Percentiles rank a stretch among this genome's conserved stretches.
Evolutionary conservation across 2,797 vertebrate species (phyloP).

Genomic region (Catamblyrhynchus diadema): DNA sequence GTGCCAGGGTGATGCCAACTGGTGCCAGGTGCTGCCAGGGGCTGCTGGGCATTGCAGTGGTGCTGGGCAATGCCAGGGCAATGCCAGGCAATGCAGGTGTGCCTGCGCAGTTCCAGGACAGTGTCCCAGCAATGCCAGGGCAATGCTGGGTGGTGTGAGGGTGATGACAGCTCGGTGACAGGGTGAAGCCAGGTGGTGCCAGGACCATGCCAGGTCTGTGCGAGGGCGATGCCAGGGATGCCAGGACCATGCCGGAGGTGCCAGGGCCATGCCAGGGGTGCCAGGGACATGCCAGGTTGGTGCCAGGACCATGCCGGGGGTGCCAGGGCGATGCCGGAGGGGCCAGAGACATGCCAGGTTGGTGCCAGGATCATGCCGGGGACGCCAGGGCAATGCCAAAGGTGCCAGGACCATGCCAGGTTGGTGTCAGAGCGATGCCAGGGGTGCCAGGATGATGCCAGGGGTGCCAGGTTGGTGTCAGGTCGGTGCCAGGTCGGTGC

Average conservation of each 20-base stretch:
- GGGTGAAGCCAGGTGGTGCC: accelerated
- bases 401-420: accelerated
- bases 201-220: neutral
- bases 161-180: neutral
- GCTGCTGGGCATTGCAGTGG: neutral
- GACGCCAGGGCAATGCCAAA: accelerated
- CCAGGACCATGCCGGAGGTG: too few species aligned
- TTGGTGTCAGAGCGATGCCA: accelerated
- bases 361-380: neutral
- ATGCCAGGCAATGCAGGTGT: neutral
- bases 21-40: accelerated
- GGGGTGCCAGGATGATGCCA: accelerated
- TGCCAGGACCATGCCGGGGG: accelerated
- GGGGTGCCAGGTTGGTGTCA: neutral
- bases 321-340: neutral
- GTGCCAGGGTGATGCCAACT: neutral
- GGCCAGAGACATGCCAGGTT: accelerated
- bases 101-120: accelerated
- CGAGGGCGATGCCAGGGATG: too few species aligned
- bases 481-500: too few species aligned
- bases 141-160: neutral
- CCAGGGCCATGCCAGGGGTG: accelerated
- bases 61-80: neutral
- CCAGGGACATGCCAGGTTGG: accelerated
- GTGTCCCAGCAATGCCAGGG: neutral